Evolutionary conservation across 2,113 vertebrate genomes (phyloP), one percentile per base, ranked within the genome.

Genomic region (Tachuris rubrigastra): DNA sequence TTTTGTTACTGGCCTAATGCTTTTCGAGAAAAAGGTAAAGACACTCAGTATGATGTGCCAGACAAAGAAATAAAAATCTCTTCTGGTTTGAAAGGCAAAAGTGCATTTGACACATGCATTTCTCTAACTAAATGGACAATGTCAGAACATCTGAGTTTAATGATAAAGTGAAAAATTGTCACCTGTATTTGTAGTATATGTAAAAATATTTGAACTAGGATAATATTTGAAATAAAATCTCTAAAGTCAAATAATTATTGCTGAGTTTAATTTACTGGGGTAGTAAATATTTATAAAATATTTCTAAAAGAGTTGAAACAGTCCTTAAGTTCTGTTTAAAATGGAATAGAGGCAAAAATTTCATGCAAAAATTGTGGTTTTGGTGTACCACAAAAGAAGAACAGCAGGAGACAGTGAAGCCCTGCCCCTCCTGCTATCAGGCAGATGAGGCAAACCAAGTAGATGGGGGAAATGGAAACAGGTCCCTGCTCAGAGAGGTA

Each of bases 141-240:
- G 2, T 49, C 20, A 74, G 44, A 89, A 84, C 42, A 84, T 37
- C 14, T 20, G 33, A 86, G 12, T 53, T 74, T 55, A 81, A 84
- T 33, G 15, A 37, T 53, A 69, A 80, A 76, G 12, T 31, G 7
- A 53, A 72, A 91, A 69, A 56, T 7, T 2, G 6, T 39, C 27
- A 33, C 5, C 4, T 76, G 65, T 44, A 50, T 72, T 79, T 92
- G 27, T 69, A 62, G 49, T 53, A n/a, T 44, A 59, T 84, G 91
- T 94, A 88, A 96, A 96, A 96, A 46, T 49, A 80, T 46, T 80
- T 80, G 22, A 46, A 42, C 3, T 22, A 62, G 41, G 78, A 93
- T 80, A 93, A 92, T 68, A 62, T 67, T 84, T 90, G 84, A 95
- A 97, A 94, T 84, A 75, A 96, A 86, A 83, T 92, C 58, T 75